Evolutionary conservation across 2,888 invertebrate species (phyloP).

Genomic region (Lymantria dispar): DNA sequence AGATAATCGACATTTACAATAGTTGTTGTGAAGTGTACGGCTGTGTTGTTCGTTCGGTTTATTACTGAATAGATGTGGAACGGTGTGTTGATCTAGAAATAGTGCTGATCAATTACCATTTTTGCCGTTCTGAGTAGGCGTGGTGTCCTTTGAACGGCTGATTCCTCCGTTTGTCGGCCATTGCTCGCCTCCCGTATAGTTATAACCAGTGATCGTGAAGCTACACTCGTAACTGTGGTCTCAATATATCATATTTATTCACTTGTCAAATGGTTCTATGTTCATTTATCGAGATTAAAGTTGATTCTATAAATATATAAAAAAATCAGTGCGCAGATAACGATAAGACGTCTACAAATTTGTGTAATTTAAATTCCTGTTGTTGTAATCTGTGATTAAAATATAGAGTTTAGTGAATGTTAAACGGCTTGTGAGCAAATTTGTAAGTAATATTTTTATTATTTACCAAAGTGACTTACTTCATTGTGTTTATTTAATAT

Average conservation of each 20-base stretch:
- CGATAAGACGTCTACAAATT: constrained; percentile 13
- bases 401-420: too few species aligned
- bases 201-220: constrained; percentile 62
- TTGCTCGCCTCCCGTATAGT: constrained; percentile 53
- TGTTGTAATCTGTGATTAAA: constrained; percentile 10
- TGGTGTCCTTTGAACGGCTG: constrained; percentile 24
- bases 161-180: constrained; percentile 33
- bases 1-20: constrained; percentile 19
- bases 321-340: constrained; percentile 27
- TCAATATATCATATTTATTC: constrained; percentile 70
- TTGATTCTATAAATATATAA: constrained; percentile 8
- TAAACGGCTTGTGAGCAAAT: too few species aligned
- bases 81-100: constrained; percentile 20
- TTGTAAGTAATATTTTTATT: too few species aligned
- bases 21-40: constrained; percentile 15
- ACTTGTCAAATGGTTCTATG: constrained; percentile 35
- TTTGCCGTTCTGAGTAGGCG: constrained; percentile 28
- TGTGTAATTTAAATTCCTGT: constrained; percentile 11
- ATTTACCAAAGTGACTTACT: too few species aligned
- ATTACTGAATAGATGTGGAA: constrained; percentile 3
- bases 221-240: constrained; percentile 44
- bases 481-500: too few species aligned
- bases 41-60: constrained; percentile 4
- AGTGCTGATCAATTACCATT: constrained; percentile 30
- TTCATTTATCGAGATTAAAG: constrained; percentile 34